Evolutionary conservation across 2,113 vertebrate species (phyloP).

Genomic region (Podilymbus podiceps): DNA sequence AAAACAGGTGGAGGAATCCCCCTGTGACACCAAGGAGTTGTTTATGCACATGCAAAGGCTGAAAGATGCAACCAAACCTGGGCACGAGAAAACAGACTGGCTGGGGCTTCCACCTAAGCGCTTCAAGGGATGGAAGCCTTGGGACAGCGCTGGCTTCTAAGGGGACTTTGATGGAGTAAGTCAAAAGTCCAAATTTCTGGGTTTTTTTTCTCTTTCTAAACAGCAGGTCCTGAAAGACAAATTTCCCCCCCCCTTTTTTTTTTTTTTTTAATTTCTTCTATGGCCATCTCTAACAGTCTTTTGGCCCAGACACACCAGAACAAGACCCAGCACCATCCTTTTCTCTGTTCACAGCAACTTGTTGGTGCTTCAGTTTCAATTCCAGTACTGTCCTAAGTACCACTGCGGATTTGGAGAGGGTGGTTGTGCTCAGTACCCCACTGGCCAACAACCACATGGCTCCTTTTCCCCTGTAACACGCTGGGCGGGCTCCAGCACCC

Average conservation of each 20-base stretch:
- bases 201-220: not conserved
- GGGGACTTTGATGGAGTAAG: not conserved
- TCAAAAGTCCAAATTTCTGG: not conserved
- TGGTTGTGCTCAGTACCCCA: fast-evolving
- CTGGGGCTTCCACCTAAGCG: not conserved
- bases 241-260: too few species aligned
- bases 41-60: not conserved
- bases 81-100: not conserved
- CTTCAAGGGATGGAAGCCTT: not conserved
- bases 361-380: not conserved
- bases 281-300: not conserved
- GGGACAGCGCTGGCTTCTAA: not conserved
- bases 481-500: not conserved
- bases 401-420: fast-evolving
- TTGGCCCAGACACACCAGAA: not conserved
- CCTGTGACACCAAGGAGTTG: not conserved
- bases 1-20: not conserved
- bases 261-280: too few species aligned
- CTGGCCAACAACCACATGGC: not conserved
- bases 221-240: not conserved
- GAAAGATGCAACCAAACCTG: not conserved
- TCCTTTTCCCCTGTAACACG: too few species aligned
- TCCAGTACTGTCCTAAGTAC: not conserved
- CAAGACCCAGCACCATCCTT: not conserved
- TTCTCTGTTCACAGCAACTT: not conserved